Conservation (phyloP, 2,113 vertebrate genomes). For the Melospiza melodia region DNA sequence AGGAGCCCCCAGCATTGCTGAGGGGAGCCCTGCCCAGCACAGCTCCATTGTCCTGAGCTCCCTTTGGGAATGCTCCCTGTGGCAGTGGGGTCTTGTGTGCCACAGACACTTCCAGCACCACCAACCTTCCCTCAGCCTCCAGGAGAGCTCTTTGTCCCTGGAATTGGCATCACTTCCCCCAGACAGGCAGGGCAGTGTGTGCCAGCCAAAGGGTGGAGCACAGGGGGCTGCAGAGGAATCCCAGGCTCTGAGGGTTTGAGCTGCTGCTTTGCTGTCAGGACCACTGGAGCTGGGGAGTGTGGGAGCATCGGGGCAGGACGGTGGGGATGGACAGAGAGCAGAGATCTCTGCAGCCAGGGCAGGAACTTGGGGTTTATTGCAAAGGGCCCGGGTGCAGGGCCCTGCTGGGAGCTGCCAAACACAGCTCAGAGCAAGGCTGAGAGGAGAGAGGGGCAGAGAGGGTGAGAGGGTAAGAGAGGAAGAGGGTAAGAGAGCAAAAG, state of each 20-base stretch:
- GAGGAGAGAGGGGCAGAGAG: no score
- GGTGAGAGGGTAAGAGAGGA: no score
- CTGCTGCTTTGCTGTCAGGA: background rate
- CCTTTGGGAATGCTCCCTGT: background rate
- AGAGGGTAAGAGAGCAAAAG: no score
- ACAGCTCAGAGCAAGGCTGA: no score
- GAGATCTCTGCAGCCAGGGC: no score
- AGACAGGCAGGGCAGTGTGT: no score
- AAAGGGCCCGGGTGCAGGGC: no score
- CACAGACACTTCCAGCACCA: background rate
- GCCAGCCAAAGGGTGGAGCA: background rate
- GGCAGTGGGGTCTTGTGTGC: background rate
- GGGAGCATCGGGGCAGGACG: no score
- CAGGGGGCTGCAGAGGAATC: background rate
- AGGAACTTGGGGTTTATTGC: no score
- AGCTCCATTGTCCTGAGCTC: background rate
- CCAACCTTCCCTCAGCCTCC: background rate
- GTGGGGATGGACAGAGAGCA: no score
- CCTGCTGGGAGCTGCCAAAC: no score
- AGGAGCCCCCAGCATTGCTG: background rate
- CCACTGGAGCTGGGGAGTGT: background rate
- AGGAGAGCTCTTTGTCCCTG: background rate
- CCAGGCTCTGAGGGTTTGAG: background rate
- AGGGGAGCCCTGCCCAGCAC: background rate
- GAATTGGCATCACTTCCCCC: background rate